Conservation (phyloP, 1,140 invertebrate species). For the Oppia nitens region DNA sequence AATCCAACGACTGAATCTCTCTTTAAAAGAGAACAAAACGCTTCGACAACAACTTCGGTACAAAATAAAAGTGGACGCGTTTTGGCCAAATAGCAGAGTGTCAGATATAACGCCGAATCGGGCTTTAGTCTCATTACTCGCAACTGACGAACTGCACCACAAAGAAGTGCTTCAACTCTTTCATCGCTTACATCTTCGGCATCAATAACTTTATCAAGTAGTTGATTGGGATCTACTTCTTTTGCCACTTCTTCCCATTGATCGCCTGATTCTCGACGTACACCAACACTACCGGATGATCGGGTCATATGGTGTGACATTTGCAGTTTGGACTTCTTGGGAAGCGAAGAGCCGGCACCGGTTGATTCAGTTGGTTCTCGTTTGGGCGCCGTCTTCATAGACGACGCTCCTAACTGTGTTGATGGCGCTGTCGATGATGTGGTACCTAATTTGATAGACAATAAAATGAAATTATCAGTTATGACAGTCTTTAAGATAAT, state of each 20-base stretch:
- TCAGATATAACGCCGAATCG: conserved; percentile 55
- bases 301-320: background rate
- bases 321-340: background rate
- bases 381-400: background rate
- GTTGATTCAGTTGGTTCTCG: background rate
- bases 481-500: too few species aligned
- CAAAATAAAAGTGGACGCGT: conserved; percentile 41
- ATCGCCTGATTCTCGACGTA: background rate
- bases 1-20: conserved; percentile 52
- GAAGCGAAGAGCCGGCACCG: background rate
- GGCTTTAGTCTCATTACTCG: conserved; percentile 41
- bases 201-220: conserved; percentile 29
- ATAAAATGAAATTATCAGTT: background rate
- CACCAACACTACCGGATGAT: background rate
- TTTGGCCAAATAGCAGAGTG: conserved; percentile 66
- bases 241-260: conserved; percentile 15
- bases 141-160: conserved; percentile 37
- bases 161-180: conserved; percentile 33
- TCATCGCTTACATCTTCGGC: conserved; percentile 32
- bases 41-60: conserved; percentile 58
- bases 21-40: conserved; percentile 58
- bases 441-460: background rate
- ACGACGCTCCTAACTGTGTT: background rate
- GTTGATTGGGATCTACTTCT: conserved; percentile 27
- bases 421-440: background rate